Conservation (phyloP, 37 sponge, comb jelly and placozoan genomes). For the Halichondria panicea region DNA sequence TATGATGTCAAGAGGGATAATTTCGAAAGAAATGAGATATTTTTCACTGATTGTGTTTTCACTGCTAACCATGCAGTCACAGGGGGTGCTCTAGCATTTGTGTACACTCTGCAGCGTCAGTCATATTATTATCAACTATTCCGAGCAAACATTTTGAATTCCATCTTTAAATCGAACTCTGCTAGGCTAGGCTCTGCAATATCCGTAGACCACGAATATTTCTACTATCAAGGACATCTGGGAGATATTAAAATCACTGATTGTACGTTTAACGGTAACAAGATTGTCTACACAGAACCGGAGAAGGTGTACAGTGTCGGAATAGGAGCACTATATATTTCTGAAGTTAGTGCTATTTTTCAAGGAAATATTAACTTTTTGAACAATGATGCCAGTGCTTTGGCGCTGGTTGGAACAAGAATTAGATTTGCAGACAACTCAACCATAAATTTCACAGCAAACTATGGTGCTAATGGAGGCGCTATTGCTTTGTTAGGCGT, state of each 20-base stretch:
- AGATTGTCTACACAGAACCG: neutral
- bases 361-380: constrained; percentile 5
- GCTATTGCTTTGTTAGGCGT: constrained; percentile 44
- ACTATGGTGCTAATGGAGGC: constrained; percentile 41
- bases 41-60: too few relatives aligned
- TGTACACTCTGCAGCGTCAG: too few relatives aligned
- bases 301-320: constrained; percentile 4
- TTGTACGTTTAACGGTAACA: constrained; percentile 30
- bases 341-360: constrained; percentile 30
- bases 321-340: constrained; percentile 41
- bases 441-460: neutral
- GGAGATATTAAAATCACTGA: neutral
- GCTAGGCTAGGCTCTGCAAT: constrained; percentile 48
- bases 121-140: neutral
- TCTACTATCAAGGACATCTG: constrained; percentile 21
- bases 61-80: too few relatives aligned
- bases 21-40: neutral
- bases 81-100: too few relatives aligned
- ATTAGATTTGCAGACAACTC: constrained; percentile 15
- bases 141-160: constrained; percentile 3
- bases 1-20: too few relatives aligned
- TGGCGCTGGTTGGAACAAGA: constrained; percentile 34
- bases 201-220: neutral
- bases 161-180: constrained; percentile 10
- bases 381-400: constrained; percentile 43